Percentiles rank a stretch among this genome's conserved stretches.
Evolutionary conservation across 1,140 invertebrate species (phyloP).

Genomic region (Drosophila sturtevanti): DNA sequence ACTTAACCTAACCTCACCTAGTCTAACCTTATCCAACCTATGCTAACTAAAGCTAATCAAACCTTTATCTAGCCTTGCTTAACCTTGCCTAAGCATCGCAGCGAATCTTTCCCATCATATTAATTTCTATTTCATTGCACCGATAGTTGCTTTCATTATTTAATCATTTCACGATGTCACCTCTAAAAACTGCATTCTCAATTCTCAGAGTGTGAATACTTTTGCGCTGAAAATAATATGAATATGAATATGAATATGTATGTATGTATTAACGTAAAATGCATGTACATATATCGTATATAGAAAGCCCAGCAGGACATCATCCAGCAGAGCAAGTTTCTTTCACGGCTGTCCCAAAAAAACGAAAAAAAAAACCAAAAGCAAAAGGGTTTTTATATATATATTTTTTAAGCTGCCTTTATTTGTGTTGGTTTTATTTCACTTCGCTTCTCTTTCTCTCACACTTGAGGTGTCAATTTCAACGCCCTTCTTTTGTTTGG

Average conservation of each 20-base stretch:
- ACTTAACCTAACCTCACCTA: too few relatives aligned
- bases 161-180: neutral
- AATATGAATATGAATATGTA: neutral
- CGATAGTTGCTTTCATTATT: neutral
- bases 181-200: neutral
- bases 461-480: conserved; percentile 80
- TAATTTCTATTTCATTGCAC: too few relatives aligned
- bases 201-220: neutral
- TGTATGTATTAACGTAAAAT: neutral
- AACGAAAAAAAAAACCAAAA: neutral
- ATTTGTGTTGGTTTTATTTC: conserved; percentile 39
- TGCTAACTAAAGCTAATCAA: too few relatives aligned
- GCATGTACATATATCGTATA: neutral
- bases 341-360: conserved; percentile 38
- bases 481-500: conserved; percentile 77
- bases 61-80: too few relatives aligned
- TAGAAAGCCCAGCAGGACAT: conserved; percentile 53
- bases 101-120: too few relatives aligned
- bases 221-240: conserved; percentile 2
- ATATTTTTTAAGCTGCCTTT: conserved; percentile 46
- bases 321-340: conserved; percentile 40
- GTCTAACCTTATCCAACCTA: too few relatives aligned
- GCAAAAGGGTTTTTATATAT: conserved; percentile 55
- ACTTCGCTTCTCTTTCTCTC: conserved; percentile 55
- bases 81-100: too few relatives aligned